Base-by-base conservation (phyloP, 2,113 vertebrate species). In the Alosa alosa region DNA sequence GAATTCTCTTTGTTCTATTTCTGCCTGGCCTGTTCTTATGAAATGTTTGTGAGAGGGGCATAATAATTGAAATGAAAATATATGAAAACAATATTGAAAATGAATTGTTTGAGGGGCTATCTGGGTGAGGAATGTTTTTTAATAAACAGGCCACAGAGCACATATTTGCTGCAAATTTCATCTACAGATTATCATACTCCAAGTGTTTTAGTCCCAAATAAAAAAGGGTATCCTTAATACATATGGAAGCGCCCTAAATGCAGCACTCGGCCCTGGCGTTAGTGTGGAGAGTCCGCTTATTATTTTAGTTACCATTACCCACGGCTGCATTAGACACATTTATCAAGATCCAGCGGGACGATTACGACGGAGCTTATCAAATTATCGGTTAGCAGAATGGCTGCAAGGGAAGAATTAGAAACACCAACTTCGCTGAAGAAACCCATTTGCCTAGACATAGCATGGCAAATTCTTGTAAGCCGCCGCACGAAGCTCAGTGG, bases 281-380 rank as follows among this genome's bases (percentile, higher is more conserved):
- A 1, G 72, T 1, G 72, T 4, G 10, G 64, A 36, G 39, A 55
- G 31, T 83, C n/a, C 85, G 47, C 68, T 75, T 41, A 36, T 87
- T 68, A 82, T 86, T 68, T 81, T 72, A 10, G 41, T 50, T 81
- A 81, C 68, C 72, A 44, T 83, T 88, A 90, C 93, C 92, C 92
- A 90, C 82, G 91, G 93, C 94, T 89, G 91, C 91, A 92, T 93
- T 93, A 94, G 85, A 91, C 91, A 92, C 92, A 93, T 94, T 94
- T 93, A 95, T 94, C 93, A 93, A 92, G 93, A 94, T 93, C 92
- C 93, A 92, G 92, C 92, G 89, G 89, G 91, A 92, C 90, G 91
- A 93, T 94, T 94, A 94, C 90, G 90, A 94, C 92, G 90, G 92
- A 89, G 91, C 88, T 95, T 94, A 95, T 94, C 94, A 91, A 95